These are phyloP conservation scores for Lepus americanus DNA, from an alignment of 2,113 vertebrate genomes.

Conservation along the genomic window DNA sequence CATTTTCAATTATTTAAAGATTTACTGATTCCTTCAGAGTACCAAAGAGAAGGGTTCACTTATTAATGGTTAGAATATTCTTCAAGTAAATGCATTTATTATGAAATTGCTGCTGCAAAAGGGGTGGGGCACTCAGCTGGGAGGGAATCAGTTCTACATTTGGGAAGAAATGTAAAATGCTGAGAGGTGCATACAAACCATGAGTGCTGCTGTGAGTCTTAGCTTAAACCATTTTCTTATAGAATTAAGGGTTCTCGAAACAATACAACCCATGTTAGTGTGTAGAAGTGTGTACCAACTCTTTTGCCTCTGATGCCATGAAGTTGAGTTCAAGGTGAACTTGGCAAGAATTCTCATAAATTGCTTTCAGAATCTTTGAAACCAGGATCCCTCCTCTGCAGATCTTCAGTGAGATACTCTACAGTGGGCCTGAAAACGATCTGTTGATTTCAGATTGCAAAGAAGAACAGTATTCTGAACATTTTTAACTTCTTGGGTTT, in stretches of 20 bases:
- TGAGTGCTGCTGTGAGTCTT: not conserved
- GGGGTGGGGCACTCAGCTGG: not conserved
- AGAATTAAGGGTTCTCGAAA: not conserved
- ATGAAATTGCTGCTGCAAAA: not conserved
- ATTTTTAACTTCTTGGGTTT: not conserved
- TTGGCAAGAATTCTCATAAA: not conserved
- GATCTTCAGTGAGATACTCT: not conserved
- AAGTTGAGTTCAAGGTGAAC: not conserved
- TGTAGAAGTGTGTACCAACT: not conserved
- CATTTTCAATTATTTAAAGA: conserved; percentile 5
- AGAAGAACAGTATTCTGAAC: not conserved
- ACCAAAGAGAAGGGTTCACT: not conserved
- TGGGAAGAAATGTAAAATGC: not conserved
- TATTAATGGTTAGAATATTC: not conserved
- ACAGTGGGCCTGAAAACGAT: not conserved
- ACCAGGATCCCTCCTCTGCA: not conserved
- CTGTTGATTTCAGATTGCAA: not conserved
- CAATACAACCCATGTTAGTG: not conserved
- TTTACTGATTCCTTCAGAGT: not conserved
- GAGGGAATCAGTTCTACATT: not conserved
- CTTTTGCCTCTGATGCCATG: not conserved
- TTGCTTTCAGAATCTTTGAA: not conserved
- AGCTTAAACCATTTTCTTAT: not conserved
- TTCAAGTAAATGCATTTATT: not conserved
- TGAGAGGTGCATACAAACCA: not conserved